Base-by-base conservation (phyloP, 2,113 vertebrate genomes). In the Osmerus mordax region DNA sequence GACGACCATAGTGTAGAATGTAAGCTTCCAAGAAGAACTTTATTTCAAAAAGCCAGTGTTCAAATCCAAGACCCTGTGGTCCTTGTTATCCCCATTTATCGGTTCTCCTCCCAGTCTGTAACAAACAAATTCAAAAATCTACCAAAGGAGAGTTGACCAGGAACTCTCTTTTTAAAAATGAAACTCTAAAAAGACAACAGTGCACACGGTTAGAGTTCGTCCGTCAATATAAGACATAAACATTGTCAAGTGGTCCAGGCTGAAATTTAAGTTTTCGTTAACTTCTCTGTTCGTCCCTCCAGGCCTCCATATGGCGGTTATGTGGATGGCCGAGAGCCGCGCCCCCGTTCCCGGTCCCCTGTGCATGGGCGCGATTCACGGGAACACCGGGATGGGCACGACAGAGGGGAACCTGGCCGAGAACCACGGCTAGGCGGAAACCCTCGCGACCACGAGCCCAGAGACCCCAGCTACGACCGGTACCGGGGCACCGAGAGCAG, bases 331-430 rank as follows among this genome's bases (percentile, higher is more conserved):
- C 89, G 92, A 70, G 92, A 92, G 0, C 62, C 81, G 3, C 87
- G 90, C 0, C 83, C 87, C 15, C 92, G 92, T 8, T 93, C 92
- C 47, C 91, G 92, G 19, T 93, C 92, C 4, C 92, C 92, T 0
- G 0, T 86, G 54, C 94, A 94, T 68, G 92, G 92, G 4, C 83
- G 96, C 67, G 91, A 87, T 0, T 87, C 89, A 0, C 93, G 94
- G 58, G 87, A 88, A 1, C 92, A 90, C 1, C 84, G 95, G 85
- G 94, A 96, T 4, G 71, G 91, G 55, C 93, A 61, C 51, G 66
- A 94, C 0, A 18, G 80, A 59, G 84, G 90, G 64, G 92, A 94
- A 4, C 82, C 87, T n/a, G 55, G 84, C 36, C 86, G 94, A 63
- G 94, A 95, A 55, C 70, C 76, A 55, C 19, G 89, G 61, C 65